These are phyloP conservation scores for Chymomyza caudatula DNA, from an alignment of 2,888 invertebrate genomes.

Conservation along the genomic window DNA sequence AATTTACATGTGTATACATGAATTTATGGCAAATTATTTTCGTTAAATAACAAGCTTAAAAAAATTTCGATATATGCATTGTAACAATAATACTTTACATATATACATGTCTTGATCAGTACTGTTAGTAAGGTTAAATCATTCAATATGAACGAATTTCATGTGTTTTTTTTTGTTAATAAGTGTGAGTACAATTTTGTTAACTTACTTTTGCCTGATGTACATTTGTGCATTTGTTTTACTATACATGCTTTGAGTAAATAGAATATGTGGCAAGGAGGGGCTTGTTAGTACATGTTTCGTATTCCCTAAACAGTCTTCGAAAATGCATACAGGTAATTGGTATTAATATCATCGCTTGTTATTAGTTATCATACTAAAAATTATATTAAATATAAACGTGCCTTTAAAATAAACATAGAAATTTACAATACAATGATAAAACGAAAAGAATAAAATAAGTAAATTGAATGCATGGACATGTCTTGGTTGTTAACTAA, in stretches of 20 bases:
- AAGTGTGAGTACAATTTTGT: conserved; percentile 9
- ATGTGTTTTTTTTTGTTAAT: conserved; percentile 24
- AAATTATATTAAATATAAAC: not conserved
- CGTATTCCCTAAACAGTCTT: conserved; percentile 49
- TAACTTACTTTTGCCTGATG: not conserved
- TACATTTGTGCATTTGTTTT: not conserved
- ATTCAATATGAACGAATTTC: conserved; percentile 73
- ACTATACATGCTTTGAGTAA: not conserved
- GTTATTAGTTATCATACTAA: not conserved
- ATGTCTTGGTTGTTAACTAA: not conserved
- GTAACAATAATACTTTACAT: conserved; percentile 14
- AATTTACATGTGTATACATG: not conserved
- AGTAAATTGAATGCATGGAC: not conserved
- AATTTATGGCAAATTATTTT: not conserved
- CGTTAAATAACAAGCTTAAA: not conserved
- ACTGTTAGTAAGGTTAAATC: conserved; percentile 21
- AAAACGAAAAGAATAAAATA: not conserved
- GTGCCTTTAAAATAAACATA: conserved; percentile 1
- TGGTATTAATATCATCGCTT: conserved; percentile 15
- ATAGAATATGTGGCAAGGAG: not conserved
- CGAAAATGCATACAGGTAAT: conserved; percentile 50
- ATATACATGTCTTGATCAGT: not conserved
- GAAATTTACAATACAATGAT: not conserved
- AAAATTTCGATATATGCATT: conserved; percentile 13
- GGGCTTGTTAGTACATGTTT: conserved; percentile 10